These are phyloP conservation scores for Melitaea athalia DNA, from an alignment of 2,888 invertebrate species.

Conservation along the genomic window DNA sequence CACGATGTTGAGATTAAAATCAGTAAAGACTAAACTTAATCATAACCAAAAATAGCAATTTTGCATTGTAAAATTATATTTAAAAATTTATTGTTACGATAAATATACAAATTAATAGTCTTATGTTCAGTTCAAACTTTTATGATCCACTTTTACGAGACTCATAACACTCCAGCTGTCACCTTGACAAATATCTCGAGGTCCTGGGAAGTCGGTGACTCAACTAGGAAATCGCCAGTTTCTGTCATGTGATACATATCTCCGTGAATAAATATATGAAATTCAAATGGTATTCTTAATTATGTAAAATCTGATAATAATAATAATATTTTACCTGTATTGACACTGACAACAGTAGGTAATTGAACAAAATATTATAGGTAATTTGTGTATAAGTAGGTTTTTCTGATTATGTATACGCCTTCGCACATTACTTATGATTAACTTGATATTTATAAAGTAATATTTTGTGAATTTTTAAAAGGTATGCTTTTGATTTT, in stretches of 20 bases:
- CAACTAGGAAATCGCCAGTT: slow-evolving; percentile 36
- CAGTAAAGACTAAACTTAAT: neutral
- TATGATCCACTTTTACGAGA: slow-evolving; percentile 34
- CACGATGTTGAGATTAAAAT: too few species aligned
- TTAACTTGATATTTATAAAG: too few species aligned
- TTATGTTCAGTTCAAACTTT: slow-evolving; percentile 16
- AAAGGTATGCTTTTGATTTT: too few species aligned
- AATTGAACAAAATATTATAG: too few species aligned
- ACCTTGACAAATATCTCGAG: slow-evolving; percentile 35
- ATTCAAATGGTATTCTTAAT: neutral
- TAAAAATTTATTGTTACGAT: neutral
- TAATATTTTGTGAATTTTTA: too few species aligned
- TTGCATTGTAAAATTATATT: neutral
- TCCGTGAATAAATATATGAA: neutral
- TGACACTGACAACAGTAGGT: too few species aligned
- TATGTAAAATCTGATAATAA: neutral
- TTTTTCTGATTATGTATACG: too few species aligned
- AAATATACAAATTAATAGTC: neutral
- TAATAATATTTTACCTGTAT: neutral
- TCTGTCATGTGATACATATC: slow-evolving; percentile 11
- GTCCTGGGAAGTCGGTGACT: slow-evolving; percentile 34
- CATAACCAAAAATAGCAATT: neutral
- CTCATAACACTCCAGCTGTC: slow-evolving; percentile 18
- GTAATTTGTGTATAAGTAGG: too few species aligned
- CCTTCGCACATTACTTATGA: too few species aligned